Evolutionary conservation across 2,888 invertebrate species (phyloP).

Genomic region (Blastobasis adustella): DNA sequence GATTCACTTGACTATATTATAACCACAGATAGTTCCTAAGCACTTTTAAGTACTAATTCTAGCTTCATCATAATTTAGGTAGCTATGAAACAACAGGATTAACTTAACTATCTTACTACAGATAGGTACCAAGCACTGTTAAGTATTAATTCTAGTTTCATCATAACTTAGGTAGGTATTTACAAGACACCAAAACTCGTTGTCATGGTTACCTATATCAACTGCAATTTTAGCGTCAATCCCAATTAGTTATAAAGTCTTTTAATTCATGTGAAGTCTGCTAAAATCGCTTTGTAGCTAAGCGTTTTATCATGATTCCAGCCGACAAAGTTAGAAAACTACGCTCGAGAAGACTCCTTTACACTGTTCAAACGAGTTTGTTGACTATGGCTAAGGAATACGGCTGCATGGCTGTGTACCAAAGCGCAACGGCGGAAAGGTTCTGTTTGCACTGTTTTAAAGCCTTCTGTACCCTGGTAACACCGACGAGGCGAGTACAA

Average conservation of each 20-base stretch:
- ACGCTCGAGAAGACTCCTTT: not conserved
- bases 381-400: constrained; percentile 2
- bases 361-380: not conserved
- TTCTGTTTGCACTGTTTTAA: constrained; percentile 13
- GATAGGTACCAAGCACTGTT: no score
- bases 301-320: constrained; percentile 40
- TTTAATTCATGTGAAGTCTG: constrained; percentile 34
- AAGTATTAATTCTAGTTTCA: no score
- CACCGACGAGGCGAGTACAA: constrained; percentile 20
- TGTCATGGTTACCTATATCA: no score
- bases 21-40: no score
- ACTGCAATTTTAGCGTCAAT: constrained; percentile 27
- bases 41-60: no score
- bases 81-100: no score
- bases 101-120: no score
- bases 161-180: no score
- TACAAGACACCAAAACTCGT: no score
- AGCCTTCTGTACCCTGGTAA: constrained; percentile 42
- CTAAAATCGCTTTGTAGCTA: constrained; percentile 41
- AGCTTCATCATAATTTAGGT: no score
- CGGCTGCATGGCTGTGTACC: constrained; percentile 6
- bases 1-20: no score
- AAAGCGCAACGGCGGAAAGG: not conserved
- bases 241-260: constrained; percentile 36
- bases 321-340: constrained; percentile 18